Evolutionary conservation across 2,113 vertebrate genomes (phyloP).

Genomic region (Anser brachyrhynchus): DNA sequence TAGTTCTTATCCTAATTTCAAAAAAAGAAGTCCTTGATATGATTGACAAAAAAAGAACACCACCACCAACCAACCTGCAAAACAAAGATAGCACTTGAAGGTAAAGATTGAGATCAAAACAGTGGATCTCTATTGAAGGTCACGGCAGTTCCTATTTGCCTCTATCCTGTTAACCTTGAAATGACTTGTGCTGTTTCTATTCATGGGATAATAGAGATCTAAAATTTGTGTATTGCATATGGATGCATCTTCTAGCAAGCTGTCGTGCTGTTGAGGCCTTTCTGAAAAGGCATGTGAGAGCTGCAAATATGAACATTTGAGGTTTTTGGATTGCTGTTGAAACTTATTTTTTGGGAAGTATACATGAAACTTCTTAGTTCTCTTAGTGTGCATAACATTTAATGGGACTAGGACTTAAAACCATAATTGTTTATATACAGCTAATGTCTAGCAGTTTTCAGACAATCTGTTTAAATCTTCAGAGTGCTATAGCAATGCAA

Average conservation of each 20-base stretch:
- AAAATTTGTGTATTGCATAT: background rate
- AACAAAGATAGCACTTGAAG: background rate
- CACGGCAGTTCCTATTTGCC: background rate
- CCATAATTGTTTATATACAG: background rate
- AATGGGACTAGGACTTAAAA: background rate
- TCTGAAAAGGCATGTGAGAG: background rate
- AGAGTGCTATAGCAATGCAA: conserved; percentile 8
- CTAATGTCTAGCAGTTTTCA: background rate
- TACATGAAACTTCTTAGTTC: background rate
- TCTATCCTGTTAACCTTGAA: background rate
- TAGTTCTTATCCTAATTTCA: background rate
- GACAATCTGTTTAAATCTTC: conserved; percentile 24
- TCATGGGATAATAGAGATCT: background rate
- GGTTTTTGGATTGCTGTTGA: background rate
- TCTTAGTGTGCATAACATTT: background rate
- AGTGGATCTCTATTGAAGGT: background rate
- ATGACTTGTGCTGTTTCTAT: background rate
- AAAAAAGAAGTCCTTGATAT: background rate
- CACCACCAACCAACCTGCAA: background rate
- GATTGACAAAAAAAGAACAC: background rate
- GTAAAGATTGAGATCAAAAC: background rate
- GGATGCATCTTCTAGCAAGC: background rate
- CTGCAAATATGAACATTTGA: background rate
- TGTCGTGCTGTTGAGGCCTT: background rate
- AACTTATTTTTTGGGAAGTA: background rate